phyloP scores from a whole-genome alignment of 2,888 invertebrate genomes.

The Fragum sueziense region DNA sequence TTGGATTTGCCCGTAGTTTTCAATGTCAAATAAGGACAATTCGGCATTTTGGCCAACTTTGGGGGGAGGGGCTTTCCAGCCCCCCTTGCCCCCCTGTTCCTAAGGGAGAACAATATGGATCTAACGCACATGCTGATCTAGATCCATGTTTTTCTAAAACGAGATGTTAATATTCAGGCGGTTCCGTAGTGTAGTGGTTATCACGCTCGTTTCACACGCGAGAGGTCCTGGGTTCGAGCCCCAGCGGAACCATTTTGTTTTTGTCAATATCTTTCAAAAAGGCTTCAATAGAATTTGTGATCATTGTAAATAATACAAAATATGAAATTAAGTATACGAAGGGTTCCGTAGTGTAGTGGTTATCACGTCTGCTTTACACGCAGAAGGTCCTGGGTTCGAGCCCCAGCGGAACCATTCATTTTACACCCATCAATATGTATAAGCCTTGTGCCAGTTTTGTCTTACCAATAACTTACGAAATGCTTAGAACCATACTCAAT shows the following conservation, averaged over 20 bases:
- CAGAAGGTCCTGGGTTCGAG: constrained; percentile 5
- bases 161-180: neutral
- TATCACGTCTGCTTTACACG: constrained; percentile 1
- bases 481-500: no score
- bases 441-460: no score
- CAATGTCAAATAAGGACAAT: no score
- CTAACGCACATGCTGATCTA: no score
- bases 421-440: no score
- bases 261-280: neutral
- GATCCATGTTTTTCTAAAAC: no score
- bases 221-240: constrained; percentile 38
- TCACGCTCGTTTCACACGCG: constrained; percentile 39
- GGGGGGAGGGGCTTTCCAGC: no score
- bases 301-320: neutral
- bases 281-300: neutral
- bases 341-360: constrained; percentile 56
- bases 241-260: constrained; percentile 21
- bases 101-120: no score
- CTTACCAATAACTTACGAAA: no score
- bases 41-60: no score
- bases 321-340: neutral
- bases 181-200: constrained; percentile 39
- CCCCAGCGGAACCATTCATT: constrained; percentile 4
- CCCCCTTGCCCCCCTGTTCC: no score
- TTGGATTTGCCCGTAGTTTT: no score